These are phyloP conservation scores for Anthoscopus minutus DNA, from an alignment of 2,113 vertebrate genomes.

Conservation along the genomic window DNA sequence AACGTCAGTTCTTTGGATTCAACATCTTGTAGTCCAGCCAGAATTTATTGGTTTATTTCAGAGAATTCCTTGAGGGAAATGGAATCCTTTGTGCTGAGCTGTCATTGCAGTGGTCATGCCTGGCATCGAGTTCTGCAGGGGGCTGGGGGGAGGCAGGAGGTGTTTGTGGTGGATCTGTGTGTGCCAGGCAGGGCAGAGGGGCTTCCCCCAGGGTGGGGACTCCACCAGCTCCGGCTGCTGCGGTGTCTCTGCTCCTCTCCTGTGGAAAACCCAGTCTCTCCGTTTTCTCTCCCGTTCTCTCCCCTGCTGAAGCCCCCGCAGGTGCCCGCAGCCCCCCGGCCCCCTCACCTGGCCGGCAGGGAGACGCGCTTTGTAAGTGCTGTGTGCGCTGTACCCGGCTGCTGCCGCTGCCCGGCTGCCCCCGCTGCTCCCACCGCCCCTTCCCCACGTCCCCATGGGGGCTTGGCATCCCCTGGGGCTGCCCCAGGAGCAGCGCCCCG, in stretches of 20 bases:
- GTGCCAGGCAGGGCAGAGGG: not conserved
- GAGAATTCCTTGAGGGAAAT: not conserved
- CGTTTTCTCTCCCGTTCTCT: not conserved
- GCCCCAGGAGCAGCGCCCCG: not conserved
- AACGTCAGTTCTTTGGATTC: not conserved
- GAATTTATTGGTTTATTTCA: not conserved
- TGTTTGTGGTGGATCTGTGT: not conserved
- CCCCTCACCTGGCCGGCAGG: constrained; percentile 60
- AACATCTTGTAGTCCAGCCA: not conserved
- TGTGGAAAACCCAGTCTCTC: not conserved
- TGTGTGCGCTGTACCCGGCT: constrained; percentile 12
- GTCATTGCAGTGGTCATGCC: not conserved
- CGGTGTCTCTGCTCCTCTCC: not conserved
- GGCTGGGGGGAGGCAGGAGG: not conserved
- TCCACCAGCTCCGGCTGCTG: not conserved
- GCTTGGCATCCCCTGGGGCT: not conserved
- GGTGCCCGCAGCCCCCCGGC: constrained; percentile 53
- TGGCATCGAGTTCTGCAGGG: not conserved
- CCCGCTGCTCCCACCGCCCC: not conserved
- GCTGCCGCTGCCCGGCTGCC: not conserved
- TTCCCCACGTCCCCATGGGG: not conserved
- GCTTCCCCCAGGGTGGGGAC: fast-evolving
- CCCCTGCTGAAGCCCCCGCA: constrained; percentile 24
- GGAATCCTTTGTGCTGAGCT: not conserved
- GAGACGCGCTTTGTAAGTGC: constrained; percentile 90